Percentiles rank a stretch among this genome's conserved stretches.
Conservation (phyloP, 2,888 invertebrate genomes). For the Mesochorus sp. region DNA sequence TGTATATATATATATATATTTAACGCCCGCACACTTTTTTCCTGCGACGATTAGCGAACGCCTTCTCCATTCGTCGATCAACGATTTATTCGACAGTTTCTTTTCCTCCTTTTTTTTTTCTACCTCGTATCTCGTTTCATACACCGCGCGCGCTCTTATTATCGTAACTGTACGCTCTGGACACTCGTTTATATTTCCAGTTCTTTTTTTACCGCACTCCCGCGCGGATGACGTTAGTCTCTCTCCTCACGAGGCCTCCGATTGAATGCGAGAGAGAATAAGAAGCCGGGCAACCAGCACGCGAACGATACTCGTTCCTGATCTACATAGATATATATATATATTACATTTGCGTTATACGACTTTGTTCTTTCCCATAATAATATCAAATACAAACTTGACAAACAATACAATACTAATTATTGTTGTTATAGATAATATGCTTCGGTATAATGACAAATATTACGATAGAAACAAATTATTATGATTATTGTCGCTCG, state of each 20-base stretch:
- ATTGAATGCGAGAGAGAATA: conserved; percentile 31
- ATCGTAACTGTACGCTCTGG: not conserved
- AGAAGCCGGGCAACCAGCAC: conserved; percentile 17
- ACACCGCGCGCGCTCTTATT: not conserved
- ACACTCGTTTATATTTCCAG: not conserved
- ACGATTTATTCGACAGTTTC: conserved; percentile 3
- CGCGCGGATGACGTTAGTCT: conserved; percentile 13
- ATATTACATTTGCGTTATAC: not conserved
- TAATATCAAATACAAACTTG: too few species aligned
- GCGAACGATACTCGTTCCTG: conserved; percentile 2
- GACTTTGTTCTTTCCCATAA: not conserved
- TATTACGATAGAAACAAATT: too few species aligned
- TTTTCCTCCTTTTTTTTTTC: not conserved
- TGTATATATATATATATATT: conserved; percentile 22
- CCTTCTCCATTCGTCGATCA: conserved; percentile 72
- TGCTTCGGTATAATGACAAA: too few species aligned
- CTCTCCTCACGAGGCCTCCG: conserved; percentile 10
- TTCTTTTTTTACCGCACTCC: not conserved
- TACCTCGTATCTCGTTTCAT: not conserved
- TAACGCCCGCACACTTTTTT: conserved; percentile 72
- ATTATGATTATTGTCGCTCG: not conserved
- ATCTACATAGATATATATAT: not conserved
- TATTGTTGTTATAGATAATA: too few species aligned
- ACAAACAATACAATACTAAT: too few species aligned
- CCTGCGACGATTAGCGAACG: conserved; percentile 70